Percentiles rank a stretch among this genome's conserved stretches.
phyloP scores from a whole-genome alignment of 2,113 vertebrate species.

The Perognathus longimembris region DNA sequence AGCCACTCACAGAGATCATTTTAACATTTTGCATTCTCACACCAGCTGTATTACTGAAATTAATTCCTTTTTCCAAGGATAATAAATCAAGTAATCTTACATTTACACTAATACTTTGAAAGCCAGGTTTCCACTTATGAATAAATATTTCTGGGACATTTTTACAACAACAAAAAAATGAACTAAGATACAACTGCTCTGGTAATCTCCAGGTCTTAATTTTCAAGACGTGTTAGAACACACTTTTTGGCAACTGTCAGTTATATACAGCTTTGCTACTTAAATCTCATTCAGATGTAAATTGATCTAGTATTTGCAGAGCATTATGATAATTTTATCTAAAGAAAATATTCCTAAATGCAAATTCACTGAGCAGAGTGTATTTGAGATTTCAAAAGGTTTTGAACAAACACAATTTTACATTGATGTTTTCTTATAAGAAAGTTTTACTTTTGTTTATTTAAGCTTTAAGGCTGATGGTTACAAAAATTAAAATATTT shows the following conservation, averaged over 20 bases:
- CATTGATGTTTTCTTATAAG: neutral
- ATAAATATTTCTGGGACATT: neutral
- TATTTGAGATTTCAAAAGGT: neutral
- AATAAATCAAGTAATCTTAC: neutral
- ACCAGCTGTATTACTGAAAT: constrained; percentile 39
- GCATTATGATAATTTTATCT: constrained; percentile 26
- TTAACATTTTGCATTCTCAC: constrained; percentile 13
- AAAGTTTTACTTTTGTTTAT: neutral
- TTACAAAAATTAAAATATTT: neutral
- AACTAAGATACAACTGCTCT: neutral
- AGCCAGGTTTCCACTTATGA: constrained; percentile 17
- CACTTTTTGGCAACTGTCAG: neutral
- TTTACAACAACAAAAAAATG: neutral
- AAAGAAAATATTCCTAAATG: constrained; percentile 1
- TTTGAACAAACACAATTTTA: constrained; percentile 35
- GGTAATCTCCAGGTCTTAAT: neutral
- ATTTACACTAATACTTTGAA: neutral
- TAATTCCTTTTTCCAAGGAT: neutral
- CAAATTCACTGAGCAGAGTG: neutral
- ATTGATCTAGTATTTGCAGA: constrained; percentile 33
- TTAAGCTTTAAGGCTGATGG: neutral
- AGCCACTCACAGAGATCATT: neutral
- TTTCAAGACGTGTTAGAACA: neutral
- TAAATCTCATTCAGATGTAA: constrained; percentile 51
- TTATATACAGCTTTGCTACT: neutral